Percentiles rank a stretch among this genome's conserved stretches.
phyloP scores from a whole-genome alignment of 2,113 vertebrate genomes.

The Ochotona curzoniae region DNA sequence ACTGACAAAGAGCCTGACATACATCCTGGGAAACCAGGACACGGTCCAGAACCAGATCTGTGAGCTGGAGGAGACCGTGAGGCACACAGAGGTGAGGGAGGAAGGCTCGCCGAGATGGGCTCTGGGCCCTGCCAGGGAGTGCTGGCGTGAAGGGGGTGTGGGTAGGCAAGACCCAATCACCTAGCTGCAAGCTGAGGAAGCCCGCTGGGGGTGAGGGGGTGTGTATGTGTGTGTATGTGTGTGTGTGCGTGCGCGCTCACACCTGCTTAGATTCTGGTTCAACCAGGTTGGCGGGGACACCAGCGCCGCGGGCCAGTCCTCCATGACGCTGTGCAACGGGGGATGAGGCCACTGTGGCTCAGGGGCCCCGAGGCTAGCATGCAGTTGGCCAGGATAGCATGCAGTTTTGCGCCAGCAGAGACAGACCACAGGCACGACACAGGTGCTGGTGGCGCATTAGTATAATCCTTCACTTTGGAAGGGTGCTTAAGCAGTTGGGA shows the following conservation, averaged over 20 bases:
- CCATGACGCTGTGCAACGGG: background rate
- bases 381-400: no score
- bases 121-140: constrained; percentile 78
- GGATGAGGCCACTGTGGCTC: background rate
- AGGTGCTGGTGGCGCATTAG: background rate
- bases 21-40: constrained; percentile 95
- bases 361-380: background rate
- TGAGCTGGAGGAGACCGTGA: constrained; percentile 93
- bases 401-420: no score
- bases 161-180: background rate
- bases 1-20: constrained; percentile 93
- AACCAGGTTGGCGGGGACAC: background rate
- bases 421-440: no score
- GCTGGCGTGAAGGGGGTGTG: constrained; percentile 76
- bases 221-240: background rate
- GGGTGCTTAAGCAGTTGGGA: background rate
- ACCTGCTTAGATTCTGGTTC: background rate
- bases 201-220: background rate
- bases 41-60: constrained; percentile 94
- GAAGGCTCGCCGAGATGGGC: constrained; percentile 78
- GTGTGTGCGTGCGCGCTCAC: background rate
- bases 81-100: constrained; percentile 93
- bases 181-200: background rate
- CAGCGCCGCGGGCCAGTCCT: background rate
- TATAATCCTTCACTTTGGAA: background rate